A percentile compares a stretch with the other conserved stretches of the same genome.
Evolutionary conservation across 2,888 invertebrate genomes (phyloP).

Genomic region (Apodemia hepburni): DNA sequence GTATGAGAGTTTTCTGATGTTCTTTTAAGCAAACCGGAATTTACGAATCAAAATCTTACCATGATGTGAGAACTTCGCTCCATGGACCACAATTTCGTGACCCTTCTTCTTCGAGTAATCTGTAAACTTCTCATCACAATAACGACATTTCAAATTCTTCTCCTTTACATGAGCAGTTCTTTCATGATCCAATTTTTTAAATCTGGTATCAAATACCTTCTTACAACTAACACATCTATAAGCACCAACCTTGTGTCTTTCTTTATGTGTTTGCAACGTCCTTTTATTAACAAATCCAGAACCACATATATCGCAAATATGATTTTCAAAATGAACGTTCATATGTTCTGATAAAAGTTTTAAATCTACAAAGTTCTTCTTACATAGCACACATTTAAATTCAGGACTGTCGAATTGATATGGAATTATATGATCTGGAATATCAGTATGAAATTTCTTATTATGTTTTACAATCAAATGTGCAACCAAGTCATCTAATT

Average conservation of each 20-base stretch:
- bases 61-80: slow-evolving; percentile 39
- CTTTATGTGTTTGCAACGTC: slow-evolving; percentile 43
- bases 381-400: slow-evolving; percentile 42
- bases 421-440: slow-evolving; percentile 43
- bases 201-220: slow-evolving; percentile 61
- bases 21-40: neutral
- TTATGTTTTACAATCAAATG: slow-evolving; percentile 42
- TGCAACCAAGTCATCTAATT: slow-evolving; percentile 36
- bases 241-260: slow-evolving; percentile 46
- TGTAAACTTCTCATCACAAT: slow-evolving; percentile 50
- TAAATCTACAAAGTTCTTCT: slow-evolving; percentile 27
- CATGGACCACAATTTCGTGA: slow-evolving; percentile 56
- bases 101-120: slow-evolving; percentile 59
- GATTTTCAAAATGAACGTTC: slow-evolving; percentile 58
- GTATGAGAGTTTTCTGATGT: too few species aligned
- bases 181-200: slow-evolving; percentile 60
- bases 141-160: slow-evolving; percentile 46
- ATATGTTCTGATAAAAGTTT: slow-evolving; percentile 49
- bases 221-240: slow-evolving; percentile 56
- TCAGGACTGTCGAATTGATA: slow-evolving; percentile 42
- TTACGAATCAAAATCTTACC: neutral
- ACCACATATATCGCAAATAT: slow-evolving; percentile 70
- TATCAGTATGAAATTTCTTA: slow-evolving; percentile 38
- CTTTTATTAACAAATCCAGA: slow-evolving; percentile 60
- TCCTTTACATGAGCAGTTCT: slow-evolving; percentile 51